phyloP scores from a whole-genome alignment of 2,113 vertebrate genomes.

The Indri indri region DNA sequence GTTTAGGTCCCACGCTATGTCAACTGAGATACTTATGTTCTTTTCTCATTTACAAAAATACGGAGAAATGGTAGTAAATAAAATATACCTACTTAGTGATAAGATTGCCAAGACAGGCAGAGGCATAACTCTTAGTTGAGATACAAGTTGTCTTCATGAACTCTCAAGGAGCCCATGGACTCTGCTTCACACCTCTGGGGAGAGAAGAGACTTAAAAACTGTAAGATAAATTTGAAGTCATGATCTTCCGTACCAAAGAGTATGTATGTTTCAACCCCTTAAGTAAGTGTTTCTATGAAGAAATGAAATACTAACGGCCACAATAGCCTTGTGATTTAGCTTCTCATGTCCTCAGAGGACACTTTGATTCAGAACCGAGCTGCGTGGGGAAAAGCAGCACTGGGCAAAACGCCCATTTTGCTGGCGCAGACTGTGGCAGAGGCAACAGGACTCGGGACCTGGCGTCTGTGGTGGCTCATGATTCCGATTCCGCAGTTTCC shows the following conservation, averaged over 20 bases:
- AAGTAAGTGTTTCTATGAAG: neutral
- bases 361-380: neutral
- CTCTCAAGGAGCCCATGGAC: neutral
- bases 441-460: accelerated
- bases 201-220: neutral
- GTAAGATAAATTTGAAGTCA: neutral
- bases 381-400: neutral
- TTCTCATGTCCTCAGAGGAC: neutral
- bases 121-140: neutral
- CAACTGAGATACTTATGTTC: neutral
- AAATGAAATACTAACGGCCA: neutral
- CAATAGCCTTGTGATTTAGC: neutral
- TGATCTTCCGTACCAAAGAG: neutral
- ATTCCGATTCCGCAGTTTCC: neutral
- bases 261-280: neutral
- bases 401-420: neutral
- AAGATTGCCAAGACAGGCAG: neutral
- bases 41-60: neutral
- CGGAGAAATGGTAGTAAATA: neutral
- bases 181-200: neutral
- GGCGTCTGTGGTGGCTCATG: neutral
- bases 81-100: neutral
- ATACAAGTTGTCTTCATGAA: neutral
- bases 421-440: neutral
- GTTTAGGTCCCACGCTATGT: neutral